Conservation (phyloP, 2,113 vertebrate genomes). For the Saguinus midas region DNA sequence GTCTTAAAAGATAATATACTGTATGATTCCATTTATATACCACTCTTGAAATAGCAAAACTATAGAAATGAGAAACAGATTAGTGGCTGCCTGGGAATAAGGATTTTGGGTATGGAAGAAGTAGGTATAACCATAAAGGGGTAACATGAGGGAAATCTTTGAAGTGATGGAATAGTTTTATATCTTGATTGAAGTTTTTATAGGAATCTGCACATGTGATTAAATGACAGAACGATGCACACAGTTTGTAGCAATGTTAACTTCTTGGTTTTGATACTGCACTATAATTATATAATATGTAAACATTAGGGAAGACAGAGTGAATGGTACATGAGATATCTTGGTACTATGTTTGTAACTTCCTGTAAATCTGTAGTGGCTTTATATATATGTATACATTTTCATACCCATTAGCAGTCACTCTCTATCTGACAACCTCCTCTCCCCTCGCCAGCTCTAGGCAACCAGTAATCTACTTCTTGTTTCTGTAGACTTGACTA, state of each 20-base stretch:
- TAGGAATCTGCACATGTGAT: not conserved
- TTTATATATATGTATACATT: not conserved
- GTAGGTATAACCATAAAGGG: not conserved
- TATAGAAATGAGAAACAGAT: not conserved
- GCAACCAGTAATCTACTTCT: not conserved
- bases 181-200: not conserved
- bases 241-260: not conserved
- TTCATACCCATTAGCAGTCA: not conserved
- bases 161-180: not conserved
- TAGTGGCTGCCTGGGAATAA: not conserved
- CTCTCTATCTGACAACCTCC: not conserved
- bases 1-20: not conserved
- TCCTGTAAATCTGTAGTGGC: not conserved
- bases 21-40: not conserved
- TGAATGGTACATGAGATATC: not conserved
- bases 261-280: not conserved
- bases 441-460: not conserved
- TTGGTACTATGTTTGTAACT: not conserved
- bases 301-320: not conserved
- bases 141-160: not conserved
- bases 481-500: not conserved
- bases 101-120: not conserved
- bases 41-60: not conserved
- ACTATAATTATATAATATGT: not conserved
- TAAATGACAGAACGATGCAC: not conserved